Evolutionary conservation across 2,888 invertebrate genomes (phyloP), one percentile per base, ranked within the genome.

Genomic region (Nemoura dubitans): DNA sequence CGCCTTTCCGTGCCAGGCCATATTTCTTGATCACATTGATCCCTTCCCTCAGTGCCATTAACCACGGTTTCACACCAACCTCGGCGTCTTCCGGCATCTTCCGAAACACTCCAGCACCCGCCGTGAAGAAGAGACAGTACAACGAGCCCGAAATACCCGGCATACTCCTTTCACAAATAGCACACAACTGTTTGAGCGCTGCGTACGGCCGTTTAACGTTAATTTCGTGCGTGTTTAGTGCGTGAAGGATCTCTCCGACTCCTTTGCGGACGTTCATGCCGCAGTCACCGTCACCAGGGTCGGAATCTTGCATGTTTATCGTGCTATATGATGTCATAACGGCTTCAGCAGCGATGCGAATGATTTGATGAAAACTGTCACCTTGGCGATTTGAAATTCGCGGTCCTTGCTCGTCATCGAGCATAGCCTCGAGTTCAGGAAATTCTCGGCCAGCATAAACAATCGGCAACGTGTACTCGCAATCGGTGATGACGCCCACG

Each of bases 121-220:
- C 94, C 1, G 96, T 94, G 87, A 97, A 93, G 87, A 96, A 94
- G 88, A 97, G 92, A 88, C 96, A 94, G 92, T 97, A 97, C 81
- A 97, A 92, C 0, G 95, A 96, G 0, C 97, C 97, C 0, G 96
- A 94, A 0, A 95, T 95, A 0, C 97, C 97, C 0, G 96, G 96
- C 94, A 97, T 95, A 83, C 92, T 92, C 27, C 93, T 93, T 90
- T 96, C 96, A 0, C 95, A 94, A 5, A 95, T 92, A 88, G 93
- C 93, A 0, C 88, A 88, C 29, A 90, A 84, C 26, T 78, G 83
- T 21, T 86, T 27, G n/a, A 89, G 87, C 0, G 90, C 16, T 21
- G 84, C 84, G 86, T 27, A 86, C 26, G 87, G 87, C 26, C 86
- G 83, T 2, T 30, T 25, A 16, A 29, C 25, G 27, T 36, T 42